Evolutionary conservation across 1,140 invertebrate genomes (phyloP).

Genomic region (Xylocopa sonorina): DNA sequence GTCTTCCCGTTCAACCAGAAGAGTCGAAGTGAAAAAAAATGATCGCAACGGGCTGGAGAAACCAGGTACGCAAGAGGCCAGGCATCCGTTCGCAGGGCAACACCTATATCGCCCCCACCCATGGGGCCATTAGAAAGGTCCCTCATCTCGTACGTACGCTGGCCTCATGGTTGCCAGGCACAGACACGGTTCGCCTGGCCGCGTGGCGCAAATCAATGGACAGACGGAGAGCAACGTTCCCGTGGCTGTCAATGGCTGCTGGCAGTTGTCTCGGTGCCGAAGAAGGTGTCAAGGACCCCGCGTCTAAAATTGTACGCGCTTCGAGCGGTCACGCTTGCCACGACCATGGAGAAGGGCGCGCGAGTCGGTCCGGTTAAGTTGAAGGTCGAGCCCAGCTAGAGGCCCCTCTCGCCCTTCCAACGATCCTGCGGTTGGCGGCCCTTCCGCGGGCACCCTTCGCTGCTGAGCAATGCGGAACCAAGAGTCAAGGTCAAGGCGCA

Average conservation of each 20-base stretch:
- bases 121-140: slow-evolving; percentile 1
- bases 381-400: slow-evolving; percentile 62
- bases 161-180: background rate
- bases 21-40: no score
- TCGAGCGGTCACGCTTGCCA: slow-evolving; percentile 26
- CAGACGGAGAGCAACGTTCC: slow-evolving; percentile 18
- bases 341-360: slow-evolving; percentile 58
- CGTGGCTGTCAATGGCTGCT: slow-evolving; percentile 53
- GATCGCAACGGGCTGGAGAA: no score
- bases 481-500: slow-evolving; percentile 50
- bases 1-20: no score
- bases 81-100: background rate
- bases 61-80: no score
- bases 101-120: background rate
- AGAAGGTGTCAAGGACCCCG: slow-evolving; percentile 65
- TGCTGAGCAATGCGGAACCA: slow-evolving; percentile 63
- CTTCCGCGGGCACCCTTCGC: background rate
- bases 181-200: background rate
- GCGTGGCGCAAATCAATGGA: slow-evolving; percentile 45
- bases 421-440: background rate
- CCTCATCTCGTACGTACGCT: slow-evolving; percentile 1
- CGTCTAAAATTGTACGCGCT: slow-evolving; percentile 59
- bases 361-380: slow-evolving; percentile 70
- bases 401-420: slow-evolving; percentile 27
- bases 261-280: slow-evolving; percentile 29